Conservation (phyloP, 2,113 vertebrate species). For the Dendropsophus ebraccatus region DNA sequence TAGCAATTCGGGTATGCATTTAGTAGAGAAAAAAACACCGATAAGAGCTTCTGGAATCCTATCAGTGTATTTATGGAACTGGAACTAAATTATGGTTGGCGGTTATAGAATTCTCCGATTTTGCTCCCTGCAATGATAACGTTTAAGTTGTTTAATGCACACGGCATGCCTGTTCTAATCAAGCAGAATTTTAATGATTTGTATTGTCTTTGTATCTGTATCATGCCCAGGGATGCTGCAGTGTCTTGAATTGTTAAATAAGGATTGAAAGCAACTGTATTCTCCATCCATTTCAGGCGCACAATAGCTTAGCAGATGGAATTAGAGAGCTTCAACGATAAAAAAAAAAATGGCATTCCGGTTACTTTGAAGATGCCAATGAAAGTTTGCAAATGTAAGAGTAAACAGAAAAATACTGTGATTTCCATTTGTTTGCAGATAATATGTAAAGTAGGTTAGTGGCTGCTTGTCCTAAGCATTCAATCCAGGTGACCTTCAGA, state of each 20-base stretch:
- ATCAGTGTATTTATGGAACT: constrained; percentile 20
- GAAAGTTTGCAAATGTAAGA: neutral
- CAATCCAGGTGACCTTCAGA: neutral
- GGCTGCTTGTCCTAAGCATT: neutral
- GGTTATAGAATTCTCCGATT: constrained; percentile 12
- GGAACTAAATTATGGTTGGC: constrained; percentile 33
- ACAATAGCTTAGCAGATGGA: constrained; percentile 46
- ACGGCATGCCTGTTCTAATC: constrained; percentile 15
- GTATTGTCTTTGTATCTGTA: constrained; percentile 36
- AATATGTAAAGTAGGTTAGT: constrained; percentile 18
- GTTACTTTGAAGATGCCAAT: constrained; percentile 6
- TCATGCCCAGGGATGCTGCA: constrained; percentile 7
- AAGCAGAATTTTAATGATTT: constrained; percentile 45
- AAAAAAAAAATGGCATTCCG: neutral
- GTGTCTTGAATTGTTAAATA: constrained; percentile 41
- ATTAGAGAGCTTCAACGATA: constrained; percentile 21
- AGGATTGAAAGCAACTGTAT: constrained; percentile 24
- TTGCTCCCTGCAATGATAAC: constrained; percentile 30
- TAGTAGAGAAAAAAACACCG: constrained; percentile 4
- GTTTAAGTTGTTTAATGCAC: constrained; percentile 23
- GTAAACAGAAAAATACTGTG: constrained; percentile 7
- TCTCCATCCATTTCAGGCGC: neutral
- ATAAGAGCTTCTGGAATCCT: constrained; percentile 36
- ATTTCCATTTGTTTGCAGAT: constrained; percentile 18
- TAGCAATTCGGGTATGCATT: constrained; percentile 5